These are phyloP conservation scores for Orycteropus afer DNA, from an alignment of 2,113 vertebrate genomes.

Conservation along the genomic window DNA sequence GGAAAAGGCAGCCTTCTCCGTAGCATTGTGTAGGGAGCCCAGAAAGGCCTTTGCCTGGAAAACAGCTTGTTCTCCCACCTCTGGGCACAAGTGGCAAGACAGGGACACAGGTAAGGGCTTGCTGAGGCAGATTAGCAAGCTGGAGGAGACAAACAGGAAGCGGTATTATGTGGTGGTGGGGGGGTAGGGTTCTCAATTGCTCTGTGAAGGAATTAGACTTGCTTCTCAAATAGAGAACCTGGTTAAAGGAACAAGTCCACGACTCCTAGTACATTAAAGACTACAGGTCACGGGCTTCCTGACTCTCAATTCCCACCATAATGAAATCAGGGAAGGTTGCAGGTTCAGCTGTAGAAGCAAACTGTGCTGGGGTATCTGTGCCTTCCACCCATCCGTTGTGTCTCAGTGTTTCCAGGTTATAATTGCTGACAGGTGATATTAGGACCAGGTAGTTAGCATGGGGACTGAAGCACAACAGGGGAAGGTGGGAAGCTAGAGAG, in stretches of 20 bases:
- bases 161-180: fast-evolving
- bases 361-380: neutral
- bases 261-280: neutral
- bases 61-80: neutral
- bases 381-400: neutral
- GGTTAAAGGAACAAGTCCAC: too few species aligned
- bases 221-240: neutral
- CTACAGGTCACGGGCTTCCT: neutral
- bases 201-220: neutral
- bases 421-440: too few species aligned
- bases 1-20: neutral
- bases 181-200: neutral
- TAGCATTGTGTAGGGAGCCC: neutral
- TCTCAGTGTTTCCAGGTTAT: neutral
- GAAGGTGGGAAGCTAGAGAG: too few species aligned
- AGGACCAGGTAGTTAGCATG: fast-evolving
- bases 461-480: neutral
- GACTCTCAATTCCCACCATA: neutral
- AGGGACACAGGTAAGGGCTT: neutral
- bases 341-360: neutral
- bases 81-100: neutral
- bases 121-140: neutral
- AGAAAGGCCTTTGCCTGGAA: neutral
- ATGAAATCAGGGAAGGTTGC: neutral
- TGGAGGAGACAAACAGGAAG: neutral